These are phyloP conservation scores for Calameuta idolon DNA, from an alignment of 2,888 invertebrate species.

Conservation along the genomic window DNA sequence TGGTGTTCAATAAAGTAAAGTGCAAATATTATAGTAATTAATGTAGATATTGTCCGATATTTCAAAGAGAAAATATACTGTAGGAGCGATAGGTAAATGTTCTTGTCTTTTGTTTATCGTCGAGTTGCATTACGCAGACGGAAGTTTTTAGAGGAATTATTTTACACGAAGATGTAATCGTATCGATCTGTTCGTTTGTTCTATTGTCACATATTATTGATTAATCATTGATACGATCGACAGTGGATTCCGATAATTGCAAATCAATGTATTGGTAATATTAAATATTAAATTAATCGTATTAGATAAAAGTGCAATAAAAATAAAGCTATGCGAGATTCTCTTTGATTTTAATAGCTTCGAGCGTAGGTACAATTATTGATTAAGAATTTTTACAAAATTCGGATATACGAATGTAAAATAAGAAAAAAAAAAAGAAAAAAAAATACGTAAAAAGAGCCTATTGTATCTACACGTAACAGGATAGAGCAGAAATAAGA, in stretches of 20 bases:
- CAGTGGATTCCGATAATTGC: background rate
- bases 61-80: background rate
- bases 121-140: background rate
- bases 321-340: background rate
- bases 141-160: background rate
- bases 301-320: background rate
- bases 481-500: background rate
- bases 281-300: background rate
- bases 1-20: conserved; percentile 6
- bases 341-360: background rate
- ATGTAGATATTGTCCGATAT: background rate
- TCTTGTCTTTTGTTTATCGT: background rate
- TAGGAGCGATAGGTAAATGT: background rate
- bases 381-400: background rate
- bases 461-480: conserved; percentile 19
- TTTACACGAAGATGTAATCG: background rate
- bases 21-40: conserved; percentile 7
- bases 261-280: background rate
- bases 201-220: background rate
- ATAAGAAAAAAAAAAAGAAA: background rate
- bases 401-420: background rate
- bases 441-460: background rate
- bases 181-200: background rate
- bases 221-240: background rate
- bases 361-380: background rate